These are phyloP conservation scores for Drosophila longiperda DNA, from an alignment of 2,888 invertebrate genomes.

Conservation along the genomic window DNA sequence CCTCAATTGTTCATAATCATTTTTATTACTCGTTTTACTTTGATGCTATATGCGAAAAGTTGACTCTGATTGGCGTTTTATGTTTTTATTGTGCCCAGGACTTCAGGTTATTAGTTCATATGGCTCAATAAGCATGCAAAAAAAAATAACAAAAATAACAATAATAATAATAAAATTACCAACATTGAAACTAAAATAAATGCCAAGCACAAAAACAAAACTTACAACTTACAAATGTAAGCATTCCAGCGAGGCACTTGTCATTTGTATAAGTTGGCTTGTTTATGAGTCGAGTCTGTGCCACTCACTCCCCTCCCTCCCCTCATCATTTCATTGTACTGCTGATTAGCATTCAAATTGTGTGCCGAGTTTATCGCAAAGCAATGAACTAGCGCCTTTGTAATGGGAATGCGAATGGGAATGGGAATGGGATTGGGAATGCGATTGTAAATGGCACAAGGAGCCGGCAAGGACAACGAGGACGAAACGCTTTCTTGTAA, in stretches of 20 bases:
- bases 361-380: constrained; percentile 80
- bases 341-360: constrained; percentile 80
- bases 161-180: constrained; percentile 36
- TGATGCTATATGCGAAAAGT: constrained; percentile 76
- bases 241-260: constrained; percentile 1
- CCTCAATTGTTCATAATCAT: constrained; percentile 82
- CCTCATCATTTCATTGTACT: neutral
- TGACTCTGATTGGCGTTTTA: constrained; percentile 76
- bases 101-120: constrained; percentile 77
- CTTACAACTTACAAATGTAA: constrained; percentile 11
- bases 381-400: constrained; percentile 78
- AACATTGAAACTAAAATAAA: constrained; percentile 57
- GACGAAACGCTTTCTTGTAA: constrained; percentile 54
- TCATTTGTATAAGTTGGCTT: constrained; percentile 54
- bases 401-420: constrained; percentile 39
- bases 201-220: constrained; percentile 25
- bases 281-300: constrained; percentile 41
- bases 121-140: constrained; percentile 73
- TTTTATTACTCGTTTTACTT: constrained; percentile 78
- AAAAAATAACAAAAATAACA: neutral
- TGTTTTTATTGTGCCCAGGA: constrained; percentile 75
- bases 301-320: neutral
- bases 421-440: constrained; percentile 30
- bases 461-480: constrained; percentile 32
- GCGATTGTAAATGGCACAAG: constrained; percentile 8